Conservation (phyloP, 1,140 invertebrate genomes). For the Aleiodes sp. region DNA sequence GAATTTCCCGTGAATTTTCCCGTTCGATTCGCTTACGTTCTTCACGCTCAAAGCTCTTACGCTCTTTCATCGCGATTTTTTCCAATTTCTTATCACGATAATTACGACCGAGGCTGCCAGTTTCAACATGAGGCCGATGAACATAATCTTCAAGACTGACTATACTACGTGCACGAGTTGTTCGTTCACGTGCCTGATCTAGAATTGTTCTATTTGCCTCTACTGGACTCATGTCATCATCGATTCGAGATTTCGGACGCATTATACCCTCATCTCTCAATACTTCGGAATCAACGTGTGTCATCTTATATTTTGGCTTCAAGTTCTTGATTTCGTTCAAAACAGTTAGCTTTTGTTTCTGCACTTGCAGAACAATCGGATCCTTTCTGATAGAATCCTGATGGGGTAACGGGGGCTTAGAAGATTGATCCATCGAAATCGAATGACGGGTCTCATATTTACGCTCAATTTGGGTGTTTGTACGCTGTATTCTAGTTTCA, state of each 20-base stretch:
- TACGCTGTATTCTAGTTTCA: constrained; percentile 59
- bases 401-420: constrained; percentile 41
- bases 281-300: constrained; percentile 63
- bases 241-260: constrained; percentile 62
- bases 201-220: constrained; percentile 44
- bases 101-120: constrained; percentile 57
- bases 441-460: constrained; percentile 54
- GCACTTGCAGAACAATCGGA: constrained; percentile 59
- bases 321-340: constrained; percentile 60
- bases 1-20: constrained; percentile 52
- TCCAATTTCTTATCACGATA: constrained; percentile 44
- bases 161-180: constrained; percentile 54
- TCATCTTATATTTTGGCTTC: constrained; percentile 62
- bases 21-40: constrained; percentile 52
- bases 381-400: constrained; percentile 56
- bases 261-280: constrained; percentile 64
- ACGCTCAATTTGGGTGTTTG: constrained; percentile 58
- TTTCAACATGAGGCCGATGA: constrained; percentile 47
- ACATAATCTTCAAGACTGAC: constrained; percentile 57
- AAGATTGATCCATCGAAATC: constrained; percentile 46
- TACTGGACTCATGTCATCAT: constrained; percentile 58
- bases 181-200: constrained; percentile 42
- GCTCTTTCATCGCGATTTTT: constrained; percentile 53
- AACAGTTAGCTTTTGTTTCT: constrained; percentile 62
- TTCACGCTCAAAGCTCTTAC: constrained; percentile 48